phyloP scores from a whole-genome alignment of 2,797 vertebrate genomes.

The Eptatretus atami region DNA sequence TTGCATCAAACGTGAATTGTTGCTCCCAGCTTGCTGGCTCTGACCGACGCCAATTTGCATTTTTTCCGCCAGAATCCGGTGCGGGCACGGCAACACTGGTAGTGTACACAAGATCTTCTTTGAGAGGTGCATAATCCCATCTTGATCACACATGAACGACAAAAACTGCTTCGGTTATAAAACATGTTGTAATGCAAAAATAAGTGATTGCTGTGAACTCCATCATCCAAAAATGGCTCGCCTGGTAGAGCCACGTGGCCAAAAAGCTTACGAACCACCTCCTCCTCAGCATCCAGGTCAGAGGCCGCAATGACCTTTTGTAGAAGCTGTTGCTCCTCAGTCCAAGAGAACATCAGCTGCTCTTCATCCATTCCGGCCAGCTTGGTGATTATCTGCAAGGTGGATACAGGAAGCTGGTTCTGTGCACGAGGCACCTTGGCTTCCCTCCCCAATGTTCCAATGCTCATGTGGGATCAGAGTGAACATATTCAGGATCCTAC shows the following conservation, averaged over 20 bases:
- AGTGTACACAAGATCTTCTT: neutral
- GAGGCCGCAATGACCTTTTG: conserved; percentile 88
- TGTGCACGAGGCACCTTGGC: no score
- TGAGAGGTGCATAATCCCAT: neutral
- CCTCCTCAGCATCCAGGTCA: conserved; percentile 78
- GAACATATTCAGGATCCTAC: conserved; percentile 14
- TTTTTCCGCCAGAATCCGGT: no score
- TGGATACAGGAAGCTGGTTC: neutral
- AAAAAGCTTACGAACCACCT: conserved; percentile 50
- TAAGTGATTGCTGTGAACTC: no score
- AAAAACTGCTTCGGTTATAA: neutral
- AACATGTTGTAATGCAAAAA: no score
- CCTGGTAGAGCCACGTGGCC: conserved; percentile 20
- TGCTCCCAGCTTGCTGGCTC: no score
- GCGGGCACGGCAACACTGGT: no score
- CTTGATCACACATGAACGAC: neutral
- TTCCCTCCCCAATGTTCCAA: no score
- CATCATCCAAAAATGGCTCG: no score
- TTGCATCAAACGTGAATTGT: no score
- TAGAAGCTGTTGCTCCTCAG: conserved; percentile 65
- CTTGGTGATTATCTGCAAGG: conserved; percentile 61
- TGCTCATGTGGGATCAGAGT: neutral
- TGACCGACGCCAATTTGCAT: no score
- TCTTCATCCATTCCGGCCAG: conserved; percentile 86
- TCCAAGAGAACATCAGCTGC: conserved; percentile 47